Evolutionary conservation across 2,888 invertebrate genomes (phyloP).

Genomic region (Drosophila tripunctata): DNA sequence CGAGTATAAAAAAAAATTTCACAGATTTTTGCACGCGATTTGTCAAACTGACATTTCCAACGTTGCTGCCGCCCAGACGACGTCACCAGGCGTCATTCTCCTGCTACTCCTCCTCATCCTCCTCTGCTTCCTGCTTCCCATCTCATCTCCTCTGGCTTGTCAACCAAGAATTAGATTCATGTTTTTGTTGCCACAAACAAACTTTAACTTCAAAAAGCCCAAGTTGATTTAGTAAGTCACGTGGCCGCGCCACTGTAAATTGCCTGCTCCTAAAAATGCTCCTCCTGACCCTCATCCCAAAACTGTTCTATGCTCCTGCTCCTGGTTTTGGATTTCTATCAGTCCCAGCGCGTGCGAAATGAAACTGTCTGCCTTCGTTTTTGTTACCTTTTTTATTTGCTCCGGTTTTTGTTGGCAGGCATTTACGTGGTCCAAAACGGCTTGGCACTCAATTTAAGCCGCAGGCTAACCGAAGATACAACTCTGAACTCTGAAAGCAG

Average conservation of each 20-base stretch:
- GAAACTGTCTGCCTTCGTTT: conserved; percentile 50
- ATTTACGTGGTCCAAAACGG: conserved; percentile 41
- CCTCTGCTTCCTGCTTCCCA: too few relatives aligned
- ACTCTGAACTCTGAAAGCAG: conserved; percentile 15
- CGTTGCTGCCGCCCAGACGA: conserved; percentile 31
- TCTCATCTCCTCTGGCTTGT: background rate
- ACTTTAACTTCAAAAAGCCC: conserved; percentile 43
- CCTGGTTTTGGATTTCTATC: conserved; percentile 1
- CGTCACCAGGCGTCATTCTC: conserved; percentile 1
- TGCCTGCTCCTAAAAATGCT: conserved; percentile 39
- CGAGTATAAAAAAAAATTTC: conserved; percentile 50
- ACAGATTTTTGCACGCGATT: conserved; percentile 80
- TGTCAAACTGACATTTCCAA: conserved; percentile 80
- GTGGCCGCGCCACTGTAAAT: conserved; percentile 75
- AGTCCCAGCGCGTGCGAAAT: conserved; percentile 36
- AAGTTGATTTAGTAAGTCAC: conserved; percentile 81
- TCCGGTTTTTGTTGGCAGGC: conserved; percentile 13
- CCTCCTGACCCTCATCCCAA: background rate
- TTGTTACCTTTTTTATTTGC: conserved; percentile 41
- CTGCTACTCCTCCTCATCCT: background rate
- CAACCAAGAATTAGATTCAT: conserved; percentile 64
- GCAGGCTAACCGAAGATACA: conserved; percentile 28
- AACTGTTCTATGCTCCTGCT: background rate
- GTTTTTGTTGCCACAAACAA: conserved; percentile 65
- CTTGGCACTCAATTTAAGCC: conserved; percentile 64